Evolutionary conservation across 2,888 invertebrate genomes (phyloP), one percentile per base, ranked within the genome.

Genomic region (Caenorhabditis japonica): DNA sequence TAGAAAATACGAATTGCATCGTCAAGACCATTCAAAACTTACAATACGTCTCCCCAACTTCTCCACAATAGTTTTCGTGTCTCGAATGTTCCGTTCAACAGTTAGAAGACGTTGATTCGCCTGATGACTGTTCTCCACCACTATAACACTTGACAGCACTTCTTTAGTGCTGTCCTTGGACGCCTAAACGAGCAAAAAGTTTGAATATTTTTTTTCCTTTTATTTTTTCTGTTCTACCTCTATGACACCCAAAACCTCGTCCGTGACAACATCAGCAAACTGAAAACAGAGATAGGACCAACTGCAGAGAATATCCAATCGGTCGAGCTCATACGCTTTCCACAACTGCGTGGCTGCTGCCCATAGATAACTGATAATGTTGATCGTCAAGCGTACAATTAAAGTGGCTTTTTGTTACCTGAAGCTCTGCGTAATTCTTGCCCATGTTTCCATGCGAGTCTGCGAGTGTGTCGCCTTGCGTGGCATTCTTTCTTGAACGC

Each of bases 401-500:
- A 43, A 34, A 10, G 7, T 34, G 7, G 8, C 34, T 51, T 51
- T 30, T 13, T 13, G 7, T 17, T 30, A 81, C 81, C 76, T 68
- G 55, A 82, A 82, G 64, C 82, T 82, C 30, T 69, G 46, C 7
- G 75, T 73, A n/a, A 79, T 60, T 21, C 72, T 49, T 5, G 51
- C 17, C 82, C 82, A 82, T 10, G 82, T 80, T 10, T 74, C 76
- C 23, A 36, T 25, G 15, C 82, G 44, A 33, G 75, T 51, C 23
- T 77, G 76, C n/a, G 23, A 12, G 30, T 79, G 74, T 17, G 69
- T 77, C 7, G 72, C 34, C 61, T 75, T 76, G 2, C 70, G 60
- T 1, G 82, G 80, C 72, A 82, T 79, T 30, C 82, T 33, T 27
- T 82, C 82, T 39, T 82, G 82, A 1, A 82, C 82, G 13, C 82